Evolutionary conservation across 2,113 vertebrate species (phyloP).

Genomic region (Anarhynchus alexandrinus): DNA sequence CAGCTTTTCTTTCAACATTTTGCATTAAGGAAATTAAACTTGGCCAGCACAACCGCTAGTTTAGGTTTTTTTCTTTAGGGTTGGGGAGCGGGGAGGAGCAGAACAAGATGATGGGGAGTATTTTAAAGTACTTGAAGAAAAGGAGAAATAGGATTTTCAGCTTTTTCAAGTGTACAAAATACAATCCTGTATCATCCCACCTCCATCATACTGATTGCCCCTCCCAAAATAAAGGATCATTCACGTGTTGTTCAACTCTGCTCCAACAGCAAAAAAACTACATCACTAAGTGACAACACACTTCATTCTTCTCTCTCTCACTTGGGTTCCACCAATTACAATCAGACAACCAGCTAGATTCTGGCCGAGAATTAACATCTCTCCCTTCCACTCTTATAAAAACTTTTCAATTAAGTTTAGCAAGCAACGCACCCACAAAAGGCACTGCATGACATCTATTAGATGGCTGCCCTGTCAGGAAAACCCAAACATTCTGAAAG

Average conservation of each 20-base stretch:
- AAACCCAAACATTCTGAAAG: not conserved
- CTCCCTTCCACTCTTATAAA: not conserved
- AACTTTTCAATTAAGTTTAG: not conserved
- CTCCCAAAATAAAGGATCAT: not conserved
- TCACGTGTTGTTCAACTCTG: not conserved
- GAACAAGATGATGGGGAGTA: not conserved
- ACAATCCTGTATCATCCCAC: not conserved
- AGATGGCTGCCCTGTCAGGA: not conserved
- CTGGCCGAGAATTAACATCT: not conserved
- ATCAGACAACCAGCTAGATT: not conserved
- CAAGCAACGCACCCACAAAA: not conserved
- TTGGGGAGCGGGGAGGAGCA: not conserved
- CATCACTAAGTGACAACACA: not conserved
- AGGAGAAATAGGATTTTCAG: not conserved
- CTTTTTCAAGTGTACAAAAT: not conserved
- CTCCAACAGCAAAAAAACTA: not conserved
- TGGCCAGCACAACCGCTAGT: not conserved
- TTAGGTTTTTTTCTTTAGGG: not conserved
- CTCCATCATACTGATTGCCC: not conserved
- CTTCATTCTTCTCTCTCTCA: too few species aligned
- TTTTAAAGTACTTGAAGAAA: not conserved
- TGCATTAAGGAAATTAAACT: not conserved
- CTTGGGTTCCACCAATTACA: not conserved
- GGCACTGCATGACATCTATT: not conserved
- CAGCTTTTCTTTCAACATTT: not conserved